Percentiles rank a stretch among this genome's conserved stretches.
Evolutionary conservation across 1,140 invertebrate genomes (phyloP).

Genomic region (Zaprionus africanus): DNA sequence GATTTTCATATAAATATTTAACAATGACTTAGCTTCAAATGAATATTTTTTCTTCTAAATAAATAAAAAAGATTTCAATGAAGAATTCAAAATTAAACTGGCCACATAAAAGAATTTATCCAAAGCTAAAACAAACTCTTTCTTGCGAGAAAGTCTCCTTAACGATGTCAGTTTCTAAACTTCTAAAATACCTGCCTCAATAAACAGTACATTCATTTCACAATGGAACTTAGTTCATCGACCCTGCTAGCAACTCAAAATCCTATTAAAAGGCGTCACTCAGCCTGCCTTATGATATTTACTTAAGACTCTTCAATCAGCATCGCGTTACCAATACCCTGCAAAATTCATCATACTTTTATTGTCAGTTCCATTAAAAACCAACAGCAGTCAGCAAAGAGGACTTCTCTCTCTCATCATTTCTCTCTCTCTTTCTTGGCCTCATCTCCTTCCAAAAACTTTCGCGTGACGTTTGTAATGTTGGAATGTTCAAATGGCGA

Average conservation of each 20-base stretch:
- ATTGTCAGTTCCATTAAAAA: conserved; percentile 45
- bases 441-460: conserved; percentile 14
- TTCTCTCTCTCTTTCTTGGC: neutral
- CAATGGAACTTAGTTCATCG: neutral
- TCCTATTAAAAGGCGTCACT: conserved; percentile 11
- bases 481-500: conserved; percentile 62
- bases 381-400: conserved; percentile 2
- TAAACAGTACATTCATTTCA: neutral
- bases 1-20: too few relatives aligned
- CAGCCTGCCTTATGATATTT: conserved; percentile 18
- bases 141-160: too few relatives aligned
- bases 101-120: too few relatives aligned
- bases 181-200: too few relatives aligned
- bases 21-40: too few relatives aligned
- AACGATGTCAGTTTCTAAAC: too few relatives aligned
- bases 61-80: too few relatives aligned
- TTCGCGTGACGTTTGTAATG: conserved; percentile 65
- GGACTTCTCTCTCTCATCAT: neutral
- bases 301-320: neutral
- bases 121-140: too few relatives aligned
- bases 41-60: too few relatives aligned
- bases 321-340: conserved; percentile 22
- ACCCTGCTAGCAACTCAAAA: neutral
- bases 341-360: conserved; percentile 42
- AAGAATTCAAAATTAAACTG: too few relatives aligned